Conservation (phyloP, 1,140 invertebrate species). For the Drosophila nigromelanica region DNA sequence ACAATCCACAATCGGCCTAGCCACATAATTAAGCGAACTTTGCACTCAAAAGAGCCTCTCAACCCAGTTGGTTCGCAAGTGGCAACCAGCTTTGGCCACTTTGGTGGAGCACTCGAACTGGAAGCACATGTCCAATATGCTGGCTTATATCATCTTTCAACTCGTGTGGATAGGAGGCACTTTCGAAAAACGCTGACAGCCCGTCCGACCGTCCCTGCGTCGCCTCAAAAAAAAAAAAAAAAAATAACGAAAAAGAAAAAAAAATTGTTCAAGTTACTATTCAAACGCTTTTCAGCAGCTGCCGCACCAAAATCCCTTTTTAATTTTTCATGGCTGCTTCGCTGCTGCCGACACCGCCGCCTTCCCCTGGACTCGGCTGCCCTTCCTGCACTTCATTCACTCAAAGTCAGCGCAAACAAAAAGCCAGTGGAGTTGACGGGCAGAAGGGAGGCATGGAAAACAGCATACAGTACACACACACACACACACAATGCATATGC, state of each 20-base stretch:
- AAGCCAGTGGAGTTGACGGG: slow-evolving; percentile 9
- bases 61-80: slow-evolving; percentile 10
- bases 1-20: slow-evolving; percentile 18
- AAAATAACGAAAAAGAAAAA: slow-evolving; percentile 38
- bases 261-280: slow-evolving; percentile 72
- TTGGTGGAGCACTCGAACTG: slow-evolving; percentile 32
- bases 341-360: not conserved
- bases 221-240: slow-evolving; percentile 31
- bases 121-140: slow-evolving; percentile 45
- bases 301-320: slow-evolving; percentile 74
- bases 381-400: slow-evolving; percentile 35
- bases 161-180: slow-evolving; percentile 26
- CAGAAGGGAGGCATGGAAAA: not conserved
- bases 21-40: slow-evolving; percentile 49
- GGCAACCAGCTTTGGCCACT: slow-evolving; percentile 26
- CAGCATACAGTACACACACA: slow-evolving; percentile 1
- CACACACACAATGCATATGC: slow-evolving; percentile 42
- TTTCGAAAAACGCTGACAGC: slow-evolving; percentile 41
- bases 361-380: not conserved
- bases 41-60: slow-evolving; percentile 8
- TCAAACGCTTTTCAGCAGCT: slow-evolving; percentile 73
- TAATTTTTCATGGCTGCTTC: slow-evolving; percentile 71
- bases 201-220: not conserved
- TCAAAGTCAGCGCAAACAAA: slow-evolving; percentile 74
- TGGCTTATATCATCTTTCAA: slow-evolving; percentile 49